Percentiles rank a stretch among this genome's conserved stretches.
Evolutionary conservation across 2,888 invertebrate genomes (phyloP).

Genomic region (Gisinianus flammeolus): DNA sequence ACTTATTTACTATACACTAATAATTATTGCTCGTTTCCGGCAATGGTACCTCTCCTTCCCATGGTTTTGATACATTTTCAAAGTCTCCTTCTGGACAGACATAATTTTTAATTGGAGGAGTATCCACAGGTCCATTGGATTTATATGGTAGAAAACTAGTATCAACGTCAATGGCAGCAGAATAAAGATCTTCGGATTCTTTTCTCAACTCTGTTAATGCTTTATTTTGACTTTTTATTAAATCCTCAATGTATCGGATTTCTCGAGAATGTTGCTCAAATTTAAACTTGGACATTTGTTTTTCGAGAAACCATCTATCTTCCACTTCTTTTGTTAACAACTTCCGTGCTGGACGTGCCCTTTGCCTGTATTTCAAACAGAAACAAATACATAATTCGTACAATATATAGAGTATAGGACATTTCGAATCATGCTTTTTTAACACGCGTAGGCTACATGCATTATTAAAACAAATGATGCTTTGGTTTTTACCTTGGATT

Average conservation of each 20-base stretch:
- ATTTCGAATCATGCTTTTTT: no score
- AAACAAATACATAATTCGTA: neutral
- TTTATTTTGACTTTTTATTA: conserved; percentile 73
- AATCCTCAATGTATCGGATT: conserved; percentile 72
- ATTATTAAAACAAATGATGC: no score
- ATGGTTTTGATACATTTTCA: conserved; percentile 74
- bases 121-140: conserved; percentile 76
- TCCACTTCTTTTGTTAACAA: conserved; percentile 70
- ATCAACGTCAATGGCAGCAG: conserved; percentile 84
- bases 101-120: conserved; percentile 83
- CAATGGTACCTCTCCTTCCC: conserved; percentile 14
- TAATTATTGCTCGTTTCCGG: no score
- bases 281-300: conserved; percentile 79
- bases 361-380: conserved; percentile 43
- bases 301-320: conserved; percentile 70
- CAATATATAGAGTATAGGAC: no score
- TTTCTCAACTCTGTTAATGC: conserved; percentile 80
- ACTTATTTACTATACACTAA: no score
- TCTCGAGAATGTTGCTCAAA: conserved; percentile 70
- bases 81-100: conserved; percentile 90
- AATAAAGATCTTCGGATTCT: conserved; percentile 85
- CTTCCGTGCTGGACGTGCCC: conserved; percentile 65
- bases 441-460: no score
- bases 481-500: conserved; percentile 67
- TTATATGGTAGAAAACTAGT: conserved; percentile 72